Evolutionary conservation across 2,797 vertebrate species (phyloP).

Genomic region (Acanthurus lineatus): DNA sequence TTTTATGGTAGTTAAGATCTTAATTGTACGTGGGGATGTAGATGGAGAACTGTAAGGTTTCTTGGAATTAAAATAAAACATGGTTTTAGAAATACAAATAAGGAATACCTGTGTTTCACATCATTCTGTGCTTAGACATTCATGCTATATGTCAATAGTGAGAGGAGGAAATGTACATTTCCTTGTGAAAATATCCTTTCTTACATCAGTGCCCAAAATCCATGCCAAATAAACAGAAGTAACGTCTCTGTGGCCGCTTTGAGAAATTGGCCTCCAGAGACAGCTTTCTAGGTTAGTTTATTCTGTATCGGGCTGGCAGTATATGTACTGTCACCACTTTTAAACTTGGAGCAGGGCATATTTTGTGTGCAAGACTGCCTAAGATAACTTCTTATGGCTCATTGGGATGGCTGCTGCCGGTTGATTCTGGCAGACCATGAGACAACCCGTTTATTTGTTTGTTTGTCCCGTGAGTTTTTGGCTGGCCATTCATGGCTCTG

Average conservation of each 20-base stretch:
- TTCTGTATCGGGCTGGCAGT: conserved; percentile 74
- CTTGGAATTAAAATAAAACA: conserved; percentile 18
- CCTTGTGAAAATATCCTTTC: conserved; percentile 79
- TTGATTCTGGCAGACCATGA: conserved; percentile 84
- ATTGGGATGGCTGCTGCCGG: conserved; percentile 81
- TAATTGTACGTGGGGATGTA: background rate
- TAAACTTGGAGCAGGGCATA: conserved; percentile 73
- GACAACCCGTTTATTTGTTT: conserved; percentile 85
- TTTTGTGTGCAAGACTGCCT: conserved; percentile 79
- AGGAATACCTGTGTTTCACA: conserved; percentile 34
- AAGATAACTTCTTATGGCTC: conserved; percentile 84
- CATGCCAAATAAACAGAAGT: conserved; percentile 77
- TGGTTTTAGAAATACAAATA: conserved; percentile 28
- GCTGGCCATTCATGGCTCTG: conserved; percentile 78
- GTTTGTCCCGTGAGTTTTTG: conserved; percentile 85
- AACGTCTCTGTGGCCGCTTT: conserved; percentile 78
- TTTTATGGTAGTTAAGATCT: background rate
- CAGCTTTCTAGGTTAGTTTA: conserved; percentile 82
- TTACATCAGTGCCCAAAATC: conserved; percentile 71
- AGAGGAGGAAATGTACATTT: conserved; percentile 82
- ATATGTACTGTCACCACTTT: conserved; percentile 76
- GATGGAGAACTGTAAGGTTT: background rate
- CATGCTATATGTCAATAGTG: conserved; percentile 44
- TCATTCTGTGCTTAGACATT: conserved; percentile 41
- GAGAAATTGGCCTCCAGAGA: conserved; percentile 82